Percentiles rank a stretch among this genome's conserved stretches.
Conservation (phyloP, 2,113 vertebrate genomes). For the Hymenochirus boettgeri region DNA sequence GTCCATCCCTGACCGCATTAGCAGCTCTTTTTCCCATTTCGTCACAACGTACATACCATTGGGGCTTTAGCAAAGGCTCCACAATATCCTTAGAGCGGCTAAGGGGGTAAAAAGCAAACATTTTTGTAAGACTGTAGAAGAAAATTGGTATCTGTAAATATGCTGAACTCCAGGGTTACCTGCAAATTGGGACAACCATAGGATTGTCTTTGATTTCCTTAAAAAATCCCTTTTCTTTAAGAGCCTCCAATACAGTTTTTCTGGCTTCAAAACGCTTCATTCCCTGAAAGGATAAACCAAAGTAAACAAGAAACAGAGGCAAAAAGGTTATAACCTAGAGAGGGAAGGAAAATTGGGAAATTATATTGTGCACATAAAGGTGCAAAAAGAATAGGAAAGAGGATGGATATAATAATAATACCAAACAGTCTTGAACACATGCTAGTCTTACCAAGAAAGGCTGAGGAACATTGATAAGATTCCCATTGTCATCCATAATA, state of each 20-base stretch:
- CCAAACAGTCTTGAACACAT: too few species aligned
- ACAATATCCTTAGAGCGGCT: slow-evolving; percentile 91
- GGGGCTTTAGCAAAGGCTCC: slow-evolving; percentile 82
- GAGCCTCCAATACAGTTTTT: slow-evolving; percentile 71
- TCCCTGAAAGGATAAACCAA: slow-evolving; percentile 56
- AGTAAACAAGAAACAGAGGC: not conserved
- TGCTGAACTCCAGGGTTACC: too few species aligned
- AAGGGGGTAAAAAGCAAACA: not conserved
- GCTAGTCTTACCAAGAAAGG: slow-evolving; percentile 75
- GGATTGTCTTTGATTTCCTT: slow-evolving; percentile 81
- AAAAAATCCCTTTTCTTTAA: slow-evolving; percentile 76
- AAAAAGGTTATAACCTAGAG: too few species aligned
- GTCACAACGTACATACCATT: slow-evolving; percentile 83
- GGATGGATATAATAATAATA: too few species aligned
- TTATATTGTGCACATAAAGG: too few species aligned
- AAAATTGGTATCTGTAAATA: not conserved
- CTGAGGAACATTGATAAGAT: slow-evolving; percentile 80
- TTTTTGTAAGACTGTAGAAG: not conserved
- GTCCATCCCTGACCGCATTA: slow-evolving; percentile 69
- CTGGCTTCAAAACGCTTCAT: slow-evolving; percentile 86
- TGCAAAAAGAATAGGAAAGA: not conserved
- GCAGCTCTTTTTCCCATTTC: slow-evolving; percentile 84
- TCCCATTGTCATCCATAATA: slow-evolving; percentile 80
- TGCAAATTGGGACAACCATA: slow-evolving; percentile 92
- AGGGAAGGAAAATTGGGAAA: too few species aligned